phyloP scores from a whole-genome alignment of 1,140 invertebrate species.

The Trachelipus rathkii region DNA sequence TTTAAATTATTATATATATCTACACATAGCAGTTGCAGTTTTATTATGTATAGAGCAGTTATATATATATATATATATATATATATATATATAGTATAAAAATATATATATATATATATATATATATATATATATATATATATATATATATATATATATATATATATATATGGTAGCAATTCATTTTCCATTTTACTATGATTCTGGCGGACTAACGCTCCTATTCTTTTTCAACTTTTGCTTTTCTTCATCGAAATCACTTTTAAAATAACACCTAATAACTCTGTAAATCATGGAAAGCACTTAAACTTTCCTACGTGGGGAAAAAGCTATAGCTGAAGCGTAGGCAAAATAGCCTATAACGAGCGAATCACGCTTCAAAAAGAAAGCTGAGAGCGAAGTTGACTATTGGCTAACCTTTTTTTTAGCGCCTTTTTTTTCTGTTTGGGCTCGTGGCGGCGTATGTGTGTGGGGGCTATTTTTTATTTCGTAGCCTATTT shows the following conservation, averaged over 20 bases:
- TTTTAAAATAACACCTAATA: constrained; percentile 9
- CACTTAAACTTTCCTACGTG: constrained; percentile 5
- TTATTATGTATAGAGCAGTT: too few species aligned
- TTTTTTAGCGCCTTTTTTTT: too few species aligned
- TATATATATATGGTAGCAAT: constrained; percentile 4
- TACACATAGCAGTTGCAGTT: too few species aligned
- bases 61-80: too few species aligned
- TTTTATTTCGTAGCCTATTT: neutral
- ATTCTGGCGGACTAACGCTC: constrained; percentile 1
- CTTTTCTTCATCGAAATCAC: constrained; percentile 7
- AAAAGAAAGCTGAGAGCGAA: neutral
- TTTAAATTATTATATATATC: too few species aligned
- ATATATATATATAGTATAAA: too few species aligned
- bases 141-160: neutral
- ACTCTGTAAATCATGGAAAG: constrained; percentile 5
- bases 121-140: too few species aligned
- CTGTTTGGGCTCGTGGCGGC: too few species aligned
- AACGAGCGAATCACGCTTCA: neutral
- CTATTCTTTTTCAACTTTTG: neutral
- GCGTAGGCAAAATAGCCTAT: constrained; percentile 5
- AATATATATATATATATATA: too few species aligned
- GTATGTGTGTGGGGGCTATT: neutral
- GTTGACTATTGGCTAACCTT: neutral
- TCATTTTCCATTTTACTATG: constrained; percentile 1
- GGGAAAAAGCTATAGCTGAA: neutral